A percentile compares a stretch with the other conserved stretches of the same genome.
These are phyloP conservation scores for Protonibea diacanthus DNA, from an alignment of 2,797 vertebrate species.

Conservation along the genomic window DNA sequence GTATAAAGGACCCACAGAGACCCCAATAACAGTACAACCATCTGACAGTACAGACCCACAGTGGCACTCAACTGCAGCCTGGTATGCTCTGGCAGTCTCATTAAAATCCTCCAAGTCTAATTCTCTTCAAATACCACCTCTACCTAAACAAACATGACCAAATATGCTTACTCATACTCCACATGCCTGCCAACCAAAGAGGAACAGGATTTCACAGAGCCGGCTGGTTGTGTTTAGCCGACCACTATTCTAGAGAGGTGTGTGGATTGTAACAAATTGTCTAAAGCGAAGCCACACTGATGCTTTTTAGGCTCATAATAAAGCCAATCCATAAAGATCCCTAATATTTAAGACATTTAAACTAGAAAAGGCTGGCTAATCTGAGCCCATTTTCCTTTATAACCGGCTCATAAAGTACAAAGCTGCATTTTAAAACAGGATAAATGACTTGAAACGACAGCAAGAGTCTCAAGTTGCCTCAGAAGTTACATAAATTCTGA, in stretches of 20 bases:
- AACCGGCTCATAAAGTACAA: conserved; percentile 45
- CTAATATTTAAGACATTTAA: conserved; percentile 54
- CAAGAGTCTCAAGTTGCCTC: conserved; percentile 30
- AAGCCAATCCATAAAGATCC: conserved; percentile 42
- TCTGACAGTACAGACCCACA: conserved; percentile 47
- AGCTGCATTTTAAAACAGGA: conserved; percentile 45
- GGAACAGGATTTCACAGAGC: conserved; percentile 46
- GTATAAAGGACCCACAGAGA: conserved; percentile 48
- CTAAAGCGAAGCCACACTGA: conserved; percentile 30
- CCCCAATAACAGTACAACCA: conserved; percentile 40
- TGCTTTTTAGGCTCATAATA: conserved; percentile 41
- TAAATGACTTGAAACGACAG: conserved; percentile 22
- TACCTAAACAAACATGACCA: conserved; percentile 67
- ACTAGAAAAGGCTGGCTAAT: conserved; percentile 23
- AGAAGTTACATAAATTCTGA: conserved; percentile 46
- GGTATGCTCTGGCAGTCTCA: conserved; percentile 50
- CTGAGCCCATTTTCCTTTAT: conserved; percentile 36
- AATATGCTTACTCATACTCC: conserved; percentile 51
- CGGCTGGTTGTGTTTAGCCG: conserved; percentile 17
- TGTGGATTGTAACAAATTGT: conserved; percentile 36
- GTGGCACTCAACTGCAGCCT: conserved; percentile 36
- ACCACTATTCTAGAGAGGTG: conserved; percentile 35
- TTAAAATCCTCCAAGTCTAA: conserved; percentile 66
- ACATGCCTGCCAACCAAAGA: conserved; percentile 53
- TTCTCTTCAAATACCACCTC: conserved; percentile 65